These are phyloP conservation scores for Ashinkailepas kermadecensis DNA, from an alignment of 2,888 invertebrate species.

Conservation along the genomic window DNA sequence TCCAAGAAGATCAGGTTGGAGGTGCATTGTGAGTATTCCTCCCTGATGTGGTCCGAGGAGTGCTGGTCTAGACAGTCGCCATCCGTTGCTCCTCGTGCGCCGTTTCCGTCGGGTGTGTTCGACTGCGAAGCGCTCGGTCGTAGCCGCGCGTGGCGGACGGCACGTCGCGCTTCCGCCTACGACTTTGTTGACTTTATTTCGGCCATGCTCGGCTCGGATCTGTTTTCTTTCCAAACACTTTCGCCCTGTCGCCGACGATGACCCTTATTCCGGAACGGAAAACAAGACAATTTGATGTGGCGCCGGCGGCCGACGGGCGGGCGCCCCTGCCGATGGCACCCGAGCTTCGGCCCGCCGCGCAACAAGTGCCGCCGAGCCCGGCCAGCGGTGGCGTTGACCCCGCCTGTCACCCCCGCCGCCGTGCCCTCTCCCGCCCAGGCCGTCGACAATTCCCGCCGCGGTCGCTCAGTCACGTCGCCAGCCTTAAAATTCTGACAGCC, in stretches of 20 bases:
- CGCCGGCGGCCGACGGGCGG: background rate
- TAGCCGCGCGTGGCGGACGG: background rate
- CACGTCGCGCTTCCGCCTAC: background rate
- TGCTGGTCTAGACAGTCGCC: too few species aligned
- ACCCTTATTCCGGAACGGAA: slow-evolving; percentile 16
- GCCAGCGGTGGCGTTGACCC: too few species aligned
- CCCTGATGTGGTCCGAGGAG: too few species aligned
- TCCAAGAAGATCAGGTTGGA: slow-evolving; percentile 80
- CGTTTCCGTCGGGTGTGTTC: background rate
- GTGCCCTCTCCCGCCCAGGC: background rate
- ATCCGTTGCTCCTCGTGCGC: too few species aligned
- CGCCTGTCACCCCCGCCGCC: background rate
- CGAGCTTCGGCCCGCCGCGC: background rate
- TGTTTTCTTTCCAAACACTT: slow-evolving; percentile 22
- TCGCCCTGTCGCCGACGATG: slow-evolving; percentile 1
- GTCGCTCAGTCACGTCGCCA: slow-evolving; percentile 7
- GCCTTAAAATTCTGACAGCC: slow-evolving; percentile 12
- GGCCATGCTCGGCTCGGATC: background rate
- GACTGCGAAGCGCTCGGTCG: too few species aligned
- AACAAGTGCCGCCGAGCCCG: background rate
- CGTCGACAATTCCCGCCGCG: background rate
- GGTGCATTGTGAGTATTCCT: slow-evolving; percentile 72
- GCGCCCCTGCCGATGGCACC: background rate
- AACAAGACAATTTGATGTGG: background rate
- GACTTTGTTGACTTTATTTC: slow-evolving; percentile 20